Conservation (phyloP, 53 echinoderm and acorn worm species). For the Luidia sarsii region DNA sequence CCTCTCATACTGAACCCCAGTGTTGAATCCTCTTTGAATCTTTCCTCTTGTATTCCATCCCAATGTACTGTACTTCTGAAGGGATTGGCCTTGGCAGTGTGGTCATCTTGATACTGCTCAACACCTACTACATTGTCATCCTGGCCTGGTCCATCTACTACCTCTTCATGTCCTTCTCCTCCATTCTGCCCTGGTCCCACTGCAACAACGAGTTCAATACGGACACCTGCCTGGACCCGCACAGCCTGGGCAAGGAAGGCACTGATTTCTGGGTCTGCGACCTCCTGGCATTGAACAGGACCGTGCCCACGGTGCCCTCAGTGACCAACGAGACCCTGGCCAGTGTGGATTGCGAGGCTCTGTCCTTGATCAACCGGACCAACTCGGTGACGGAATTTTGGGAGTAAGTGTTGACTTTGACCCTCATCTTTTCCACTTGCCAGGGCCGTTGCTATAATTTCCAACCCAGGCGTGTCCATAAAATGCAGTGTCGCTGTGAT, state of each 20-base stretch:
- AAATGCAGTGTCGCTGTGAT: too few relatives aligned
- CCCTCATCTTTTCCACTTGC: too few relatives aligned
- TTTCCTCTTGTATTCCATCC: not conserved
- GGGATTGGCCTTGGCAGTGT: constrained; percentile 91
- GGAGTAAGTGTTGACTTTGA: too few relatives aligned
- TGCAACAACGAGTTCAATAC: constrained; percentile 94
- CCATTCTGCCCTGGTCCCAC: constrained; percentile 85
- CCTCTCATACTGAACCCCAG: not conserved
- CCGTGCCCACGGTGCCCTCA: not conserved
- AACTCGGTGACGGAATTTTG: constrained; percentile 81
- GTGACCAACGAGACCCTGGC: constrained; percentile 8
- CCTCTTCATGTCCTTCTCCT: constrained; percentile 93
- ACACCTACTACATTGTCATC: constrained; percentile 95
- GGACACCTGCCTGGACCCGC: constrained; percentile 65
- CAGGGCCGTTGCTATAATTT: too few relatives aligned
- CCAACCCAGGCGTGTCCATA: too few relatives aligned
- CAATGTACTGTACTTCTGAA: constrained; percentile 2
- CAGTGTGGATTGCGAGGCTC: constrained; percentile 12
- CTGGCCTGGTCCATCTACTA: constrained; percentile 97
- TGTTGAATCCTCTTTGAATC: not conserved
- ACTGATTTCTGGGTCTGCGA: constrained; percentile 39
- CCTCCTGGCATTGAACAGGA: constrained; percentile 11
- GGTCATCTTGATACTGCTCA: constrained; percentile 79
- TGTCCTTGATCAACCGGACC: constrained; percentile 30
- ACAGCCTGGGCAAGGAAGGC: constrained; percentile 5